phyloP scores from a whole-genome alignment of 2,888 invertebrate genomes.

The Clusia tigrina region DNA sequence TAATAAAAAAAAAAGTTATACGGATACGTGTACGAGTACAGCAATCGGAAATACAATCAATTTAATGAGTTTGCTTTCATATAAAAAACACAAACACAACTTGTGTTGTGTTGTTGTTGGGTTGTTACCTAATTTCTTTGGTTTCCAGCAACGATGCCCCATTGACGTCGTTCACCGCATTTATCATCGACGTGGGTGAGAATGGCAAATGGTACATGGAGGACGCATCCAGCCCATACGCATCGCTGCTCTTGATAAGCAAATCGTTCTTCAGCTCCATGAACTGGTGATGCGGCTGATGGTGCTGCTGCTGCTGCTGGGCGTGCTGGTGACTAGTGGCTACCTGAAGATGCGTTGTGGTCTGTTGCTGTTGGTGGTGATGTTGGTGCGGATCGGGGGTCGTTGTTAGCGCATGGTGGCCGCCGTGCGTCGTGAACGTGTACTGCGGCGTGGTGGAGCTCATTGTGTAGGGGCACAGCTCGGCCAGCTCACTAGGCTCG shows the following conservation, averaged over 20 bases:
- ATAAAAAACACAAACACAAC: too few species aligned
- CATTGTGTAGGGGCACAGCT: constrained; percentile 56
- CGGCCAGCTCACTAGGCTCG: constrained; percentile 49
- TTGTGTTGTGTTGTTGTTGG: too few species aligned
- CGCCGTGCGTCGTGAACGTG: constrained; percentile 53
- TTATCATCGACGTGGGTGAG: constrained; percentile 62
- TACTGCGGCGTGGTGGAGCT: constrained; percentile 51
- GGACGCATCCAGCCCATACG: constrained; percentile 56
- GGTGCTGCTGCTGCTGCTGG: constrained; percentile 38
- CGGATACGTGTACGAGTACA: neutral
- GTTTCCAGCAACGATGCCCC: constrained; percentile 60
- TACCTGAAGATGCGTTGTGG: constrained; percentile 32
- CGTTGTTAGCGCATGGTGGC: constrained; percentile 50
- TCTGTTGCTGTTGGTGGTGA: constrained; percentile 44
- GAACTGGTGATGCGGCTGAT: constrained; percentile 56
- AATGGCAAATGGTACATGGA: constrained; percentile 63
- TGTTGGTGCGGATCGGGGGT: constrained; percentile 48
- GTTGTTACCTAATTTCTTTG: constrained; percentile 63
- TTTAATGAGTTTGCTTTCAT: neutral
- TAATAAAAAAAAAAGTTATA: neutral
- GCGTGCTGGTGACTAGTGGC: constrained; percentile 25
- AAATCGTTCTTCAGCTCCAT: constrained; percentile 62
- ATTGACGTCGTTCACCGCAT: constrained; percentile 62
- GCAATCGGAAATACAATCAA: neutral
- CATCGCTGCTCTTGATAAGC: constrained; percentile 56